Percentiles rank a stretch among this genome's conserved stretches.
Conservation (phyloP, 2,113 vertebrate species). For the Stegastes partitus region DNA sequence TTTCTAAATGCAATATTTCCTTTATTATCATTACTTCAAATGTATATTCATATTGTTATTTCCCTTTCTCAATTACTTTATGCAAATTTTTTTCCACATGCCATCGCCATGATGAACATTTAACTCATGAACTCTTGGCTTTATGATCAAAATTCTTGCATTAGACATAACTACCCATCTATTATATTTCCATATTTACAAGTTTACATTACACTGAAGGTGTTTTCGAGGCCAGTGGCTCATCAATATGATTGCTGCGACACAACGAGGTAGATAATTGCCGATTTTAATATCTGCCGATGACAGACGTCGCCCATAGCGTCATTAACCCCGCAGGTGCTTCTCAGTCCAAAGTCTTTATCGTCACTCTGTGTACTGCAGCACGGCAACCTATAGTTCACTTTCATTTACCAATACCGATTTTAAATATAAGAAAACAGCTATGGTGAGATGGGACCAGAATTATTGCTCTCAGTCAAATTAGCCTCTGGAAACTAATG, state of each 20-base stretch:
- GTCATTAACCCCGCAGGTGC: conserved; percentile 48
- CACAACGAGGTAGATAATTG: conserved; percentile 17
- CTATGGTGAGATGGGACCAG: conserved; percentile 56
- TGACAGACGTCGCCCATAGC: conserved; percentile 27
- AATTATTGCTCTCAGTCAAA: conserved; percentile 77
- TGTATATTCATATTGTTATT: background rate
- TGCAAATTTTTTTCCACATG: background rate
- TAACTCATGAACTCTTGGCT: background rate
- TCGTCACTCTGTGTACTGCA: conserved; percentile 10
- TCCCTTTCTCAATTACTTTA: background rate
- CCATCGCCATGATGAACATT: no score
- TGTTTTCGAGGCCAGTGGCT: background rate
- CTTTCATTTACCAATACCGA: conserved; percentile 62
- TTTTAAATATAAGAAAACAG: conserved; percentile 68
- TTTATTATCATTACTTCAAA: conserved; percentile 2
- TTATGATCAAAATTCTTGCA: background rate
- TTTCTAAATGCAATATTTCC: background rate
- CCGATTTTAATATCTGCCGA: conserved; percentile 15
- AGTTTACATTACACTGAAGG: background rate
- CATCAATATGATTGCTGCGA: conserved; percentile 17
- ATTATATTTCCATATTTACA: background rate
- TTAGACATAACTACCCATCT: background rate
- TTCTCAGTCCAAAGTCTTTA: conserved; percentile 30
- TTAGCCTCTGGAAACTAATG: conserved; percentile 77
- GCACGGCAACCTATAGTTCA: conserved; percentile 39